A percentile compares a stretch with the other conserved stretches of the same genome.
These are phyloP conservation scores for Helicolenus hilgendorfi DNA, from an alignment of 2,797 vertebrate genomes.

Conservation along the genomic window DNA sequence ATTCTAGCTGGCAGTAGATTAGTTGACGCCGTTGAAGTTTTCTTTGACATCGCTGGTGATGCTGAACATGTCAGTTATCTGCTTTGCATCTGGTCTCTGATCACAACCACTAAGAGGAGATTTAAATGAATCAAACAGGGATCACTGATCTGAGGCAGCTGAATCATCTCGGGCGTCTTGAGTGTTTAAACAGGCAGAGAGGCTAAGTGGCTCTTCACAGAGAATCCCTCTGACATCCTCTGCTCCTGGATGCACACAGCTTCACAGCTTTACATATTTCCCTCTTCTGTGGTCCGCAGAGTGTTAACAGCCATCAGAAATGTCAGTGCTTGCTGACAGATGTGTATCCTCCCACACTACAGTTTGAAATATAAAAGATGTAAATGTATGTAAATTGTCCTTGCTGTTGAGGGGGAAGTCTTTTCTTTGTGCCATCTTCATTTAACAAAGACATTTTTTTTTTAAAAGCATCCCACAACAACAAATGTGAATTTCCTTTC, in stretches of 20 bases:
- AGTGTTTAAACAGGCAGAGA: constrained; percentile 45
- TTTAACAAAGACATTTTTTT: constrained; percentile 23
- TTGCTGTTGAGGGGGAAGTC: constrained; percentile 11
- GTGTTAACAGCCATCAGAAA: constrained; percentile 38
- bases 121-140: constrained; percentile 35
- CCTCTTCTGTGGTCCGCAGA: constrained; percentile 24
- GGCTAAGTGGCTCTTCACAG: constrained; percentile 64
- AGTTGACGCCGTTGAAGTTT: constrained; percentile 10
- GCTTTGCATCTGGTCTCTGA: constrained; percentile 28
- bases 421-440: not conserved
- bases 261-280: constrained; percentile 32
- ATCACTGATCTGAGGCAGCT: constrained; percentile 27
- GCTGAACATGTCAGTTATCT: constrained; percentile 26
- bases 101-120: constrained; percentile 5
- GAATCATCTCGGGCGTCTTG: constrained; percentile 29
- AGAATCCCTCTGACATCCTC: constrained; percentile 33
- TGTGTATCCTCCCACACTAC: constrained; percentile 45
- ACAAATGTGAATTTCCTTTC: not conserved
- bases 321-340: constrained; percentile 35
- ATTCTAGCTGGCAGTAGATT: constrained; percentile 9
- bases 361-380: constrained; percentile 46
- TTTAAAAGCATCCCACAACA: not conserved
- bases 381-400: constrained; percentile 61
- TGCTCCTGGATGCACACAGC: constrained; percentile 21
- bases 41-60: constrained; percentile 17